A percentile compares a stretch with the other conserved stretches of the same genome.
Conservation (phyloP, 2,113 vertebrate species). For the Balaeniceps rex region DNA sequence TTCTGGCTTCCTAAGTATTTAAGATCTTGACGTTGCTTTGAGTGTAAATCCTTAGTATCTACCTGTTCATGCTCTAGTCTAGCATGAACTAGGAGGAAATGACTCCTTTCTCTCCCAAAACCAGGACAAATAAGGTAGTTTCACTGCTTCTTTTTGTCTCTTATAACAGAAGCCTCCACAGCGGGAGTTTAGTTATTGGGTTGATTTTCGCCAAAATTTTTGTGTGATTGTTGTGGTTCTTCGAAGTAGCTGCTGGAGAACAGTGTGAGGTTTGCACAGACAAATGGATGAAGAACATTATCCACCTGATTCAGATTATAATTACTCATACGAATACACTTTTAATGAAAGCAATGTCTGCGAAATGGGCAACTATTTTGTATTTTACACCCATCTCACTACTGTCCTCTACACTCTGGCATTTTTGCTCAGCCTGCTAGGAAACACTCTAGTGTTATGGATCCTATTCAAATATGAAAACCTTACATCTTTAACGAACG, state of each 20-base stretch:
- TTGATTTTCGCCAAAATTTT: neutral
- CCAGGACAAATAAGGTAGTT: neutral
- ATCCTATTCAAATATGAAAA: constrained; percentile 87
- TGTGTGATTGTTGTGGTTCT: neutral
- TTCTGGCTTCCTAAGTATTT: neutral
- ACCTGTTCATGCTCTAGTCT: neutral
- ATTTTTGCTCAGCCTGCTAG: constrained; percentile 83
- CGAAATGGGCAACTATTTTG: neutral
- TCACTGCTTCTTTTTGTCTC: constrained; percentile 44
- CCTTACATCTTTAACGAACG: constrained; percentile 82
- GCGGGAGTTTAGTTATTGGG: neutral
- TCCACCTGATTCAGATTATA: neutral
- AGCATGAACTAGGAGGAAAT: constrained; percentile 18
- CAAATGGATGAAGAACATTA: constrained; percentile 26
- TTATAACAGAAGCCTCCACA: neutral
- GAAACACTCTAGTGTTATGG: constrained; percentile 85
- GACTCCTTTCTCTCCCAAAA: neutral
- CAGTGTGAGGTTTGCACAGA: neutral
- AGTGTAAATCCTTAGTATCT: neutral
- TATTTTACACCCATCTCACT: constrained; percentile 57
- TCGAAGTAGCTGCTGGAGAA: neutral
- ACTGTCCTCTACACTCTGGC: constrained; percentile 75
- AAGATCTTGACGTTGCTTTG: neutral
- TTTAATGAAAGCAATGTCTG: constrained; percentile 58
- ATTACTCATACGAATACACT: neutral